Evolutionary conservation across 2,888 invertebrate species (phyloP).

Genomic region (Andrena chrysosceles): DNA sequence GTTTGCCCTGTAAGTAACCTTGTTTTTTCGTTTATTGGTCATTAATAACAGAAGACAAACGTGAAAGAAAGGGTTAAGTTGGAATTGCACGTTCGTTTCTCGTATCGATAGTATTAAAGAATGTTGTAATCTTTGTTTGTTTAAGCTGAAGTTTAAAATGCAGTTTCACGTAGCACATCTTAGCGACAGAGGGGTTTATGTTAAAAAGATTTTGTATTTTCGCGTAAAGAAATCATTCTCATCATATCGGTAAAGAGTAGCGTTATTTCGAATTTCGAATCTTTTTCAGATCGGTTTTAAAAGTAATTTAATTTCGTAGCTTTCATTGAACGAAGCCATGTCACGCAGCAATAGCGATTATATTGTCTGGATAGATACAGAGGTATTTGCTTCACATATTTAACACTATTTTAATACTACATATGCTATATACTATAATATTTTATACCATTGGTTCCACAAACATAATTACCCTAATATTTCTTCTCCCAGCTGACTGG

Average conservation of each 20-base stretch:
- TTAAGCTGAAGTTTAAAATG: not conserved
- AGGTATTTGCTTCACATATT: slow-evolving; percentile 83
- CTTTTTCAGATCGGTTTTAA: not conserved
- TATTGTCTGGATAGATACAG: slow-evolving; percentile 92
- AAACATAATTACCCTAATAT: slow-evolving; percentile 20
- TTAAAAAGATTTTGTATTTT: not conserved
- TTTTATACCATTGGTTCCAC: no score
- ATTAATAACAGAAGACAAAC: no score
- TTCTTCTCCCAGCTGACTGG: slow-evolving; percentile 92
- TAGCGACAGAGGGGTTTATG: not conserved
- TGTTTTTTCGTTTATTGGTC: no score
- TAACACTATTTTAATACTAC: slow-evolving; percentile 10
- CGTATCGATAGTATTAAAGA: not conserved
- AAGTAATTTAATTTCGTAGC: slow-evolving; percentile 14
- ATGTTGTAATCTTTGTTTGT: not conserved
- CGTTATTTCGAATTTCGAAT: not conserved
- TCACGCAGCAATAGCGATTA: slow-evolving; percentile 49
- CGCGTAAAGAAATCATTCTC: not conserved
- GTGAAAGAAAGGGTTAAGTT: slow-evolving; percentile 12
- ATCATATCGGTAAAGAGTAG: not conserved
- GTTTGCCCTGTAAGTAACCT: no score
- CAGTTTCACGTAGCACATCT: not conserved
- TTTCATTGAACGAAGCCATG: slow-evolving; percentile 37
- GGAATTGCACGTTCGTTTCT: not conserved
- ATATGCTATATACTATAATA: no score